Evolutionary conservation across 2,797 vertebrate species (phyloP).

Genomic region (Diplodus puntazzo): DNA sequence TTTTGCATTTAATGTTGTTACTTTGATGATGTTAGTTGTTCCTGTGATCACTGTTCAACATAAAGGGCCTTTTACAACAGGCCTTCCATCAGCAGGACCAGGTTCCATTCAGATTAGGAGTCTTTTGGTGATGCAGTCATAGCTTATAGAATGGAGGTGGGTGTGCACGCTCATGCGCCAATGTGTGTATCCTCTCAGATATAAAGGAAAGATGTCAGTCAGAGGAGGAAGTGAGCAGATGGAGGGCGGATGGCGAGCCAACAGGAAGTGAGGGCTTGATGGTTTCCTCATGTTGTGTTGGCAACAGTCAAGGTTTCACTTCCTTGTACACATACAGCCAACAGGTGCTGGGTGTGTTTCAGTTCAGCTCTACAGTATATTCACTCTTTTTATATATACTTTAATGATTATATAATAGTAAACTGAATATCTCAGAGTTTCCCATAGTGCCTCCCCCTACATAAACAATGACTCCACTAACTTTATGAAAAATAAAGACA

Average conservation of each 20-base stretch:
- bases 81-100: not conserved
- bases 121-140: not conserved
- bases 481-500: not conserved
- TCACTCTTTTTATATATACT: not conserved
- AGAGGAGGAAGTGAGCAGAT: slow-evolving; percentile 71
- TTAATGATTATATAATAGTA: not conserved
- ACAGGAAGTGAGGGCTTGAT: slow-evolving; percentile 71
- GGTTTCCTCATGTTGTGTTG: slow-evolving; percentile 75
- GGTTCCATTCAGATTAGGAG: not conserved
- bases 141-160: not conserved
- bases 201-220: slow-evolving; percentile 29
- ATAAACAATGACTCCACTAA: not conserved
- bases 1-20: not conserved
- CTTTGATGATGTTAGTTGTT: not conserved
- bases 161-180: not conserved
- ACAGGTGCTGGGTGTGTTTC: slow-evolving; percentile 49
- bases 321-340: slow-evolving; percentile 47
- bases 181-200: slow-evolving; percentile 9
- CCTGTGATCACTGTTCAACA: not conserved
- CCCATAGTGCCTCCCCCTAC: not conserved
- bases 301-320: slow-evolving; percentile 66
- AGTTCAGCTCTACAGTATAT: slow-evolving; percentile 1
- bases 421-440: slow-evolving; percentile 1
- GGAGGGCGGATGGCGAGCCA: slow-evolving; percentile 62
- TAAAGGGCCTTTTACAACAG: too few relatives aligned